Conservation (phyloP, 2,888 invertebrate species). For the Xestia sexstrigata region DNA sequence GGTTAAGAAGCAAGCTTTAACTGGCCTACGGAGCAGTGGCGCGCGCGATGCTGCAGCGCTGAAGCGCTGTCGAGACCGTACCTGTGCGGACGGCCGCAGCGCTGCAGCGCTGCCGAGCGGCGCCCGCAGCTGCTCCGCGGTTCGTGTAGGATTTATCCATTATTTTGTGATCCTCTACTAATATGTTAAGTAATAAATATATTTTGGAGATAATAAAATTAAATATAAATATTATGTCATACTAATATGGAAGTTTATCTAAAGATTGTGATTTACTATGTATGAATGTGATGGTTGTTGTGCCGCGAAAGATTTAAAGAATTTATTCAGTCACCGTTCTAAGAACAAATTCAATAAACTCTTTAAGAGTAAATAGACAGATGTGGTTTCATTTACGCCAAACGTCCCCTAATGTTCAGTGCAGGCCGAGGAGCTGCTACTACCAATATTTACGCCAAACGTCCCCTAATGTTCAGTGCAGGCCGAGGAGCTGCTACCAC, state of each 20-base stretch:
- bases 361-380: conserved; percentile 78
- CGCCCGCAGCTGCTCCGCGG: conserved; percentile 36
- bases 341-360: conserved; percentile 85
- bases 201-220: conserved; percentile 70
- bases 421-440: neutral
- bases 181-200: conserved; percentile 71
- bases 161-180: conserved; percentile 76
- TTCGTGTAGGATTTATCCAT: conserved; percentile 65
- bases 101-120: neutral
- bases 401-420: neutral
- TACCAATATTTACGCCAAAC: too few species aligned
- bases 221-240: conserved; percentile 63
- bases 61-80: neutral
- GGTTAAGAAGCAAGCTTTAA: conserved; percentile 77
- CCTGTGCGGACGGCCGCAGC: conserved; percentile 12
- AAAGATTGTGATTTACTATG: conserved; percentile 68
- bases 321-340: conserved; percentile 80
- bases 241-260: conserved; percentile 56
- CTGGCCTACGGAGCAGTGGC: conserved; percentile 63
- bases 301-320: conserved; percentile 67
- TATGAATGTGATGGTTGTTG: conserved; percentile 69
- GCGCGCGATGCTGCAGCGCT: conserved; percentile 1
- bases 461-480: too few species aligned
- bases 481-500: too few species aligned
- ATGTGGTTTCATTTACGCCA: conserved; percentile 67